A percentile compares a stretch with the other conserved stretches of the same genome.
Evolutionary conservation across 2,797 vertebrate species (phyloP).

Genomic region (Danio kyathit): DNA sequence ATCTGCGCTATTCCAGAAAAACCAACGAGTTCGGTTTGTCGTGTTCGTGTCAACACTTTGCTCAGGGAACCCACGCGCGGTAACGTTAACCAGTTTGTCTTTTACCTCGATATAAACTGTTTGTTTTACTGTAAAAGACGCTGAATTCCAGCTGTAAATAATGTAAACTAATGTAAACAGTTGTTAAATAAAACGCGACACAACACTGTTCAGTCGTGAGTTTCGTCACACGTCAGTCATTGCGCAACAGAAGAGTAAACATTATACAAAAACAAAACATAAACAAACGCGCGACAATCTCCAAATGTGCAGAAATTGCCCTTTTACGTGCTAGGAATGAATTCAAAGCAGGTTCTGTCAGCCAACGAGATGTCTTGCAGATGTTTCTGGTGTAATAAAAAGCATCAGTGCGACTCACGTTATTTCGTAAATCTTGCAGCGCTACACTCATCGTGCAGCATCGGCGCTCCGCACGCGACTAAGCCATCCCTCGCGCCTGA

Average conservation of each 20-base stretch:
- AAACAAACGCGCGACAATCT: constrained; percentile 5
- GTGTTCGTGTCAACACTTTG: background rate
- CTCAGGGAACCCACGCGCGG: background rate
- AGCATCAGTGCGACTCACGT: constrained; percentile 77
- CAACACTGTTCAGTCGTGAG: background rate
- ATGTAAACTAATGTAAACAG: background rate
- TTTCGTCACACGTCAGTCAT: constrained; percentile 8
- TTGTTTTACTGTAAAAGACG: background rate
- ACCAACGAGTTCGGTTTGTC: background rate
- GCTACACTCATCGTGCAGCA: constrained; percentile 91
- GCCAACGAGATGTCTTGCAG: background rate
- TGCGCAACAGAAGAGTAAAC: constrained; percentile 40
- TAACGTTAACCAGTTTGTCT: constrained; percentile 8
- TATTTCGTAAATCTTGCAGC: constrained; percentile 92
- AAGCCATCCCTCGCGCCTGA: constrained; percentile 60
- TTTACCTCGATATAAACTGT: background rate
- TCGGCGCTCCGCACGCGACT: constrained; percentile 53
- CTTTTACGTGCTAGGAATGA: background rate
- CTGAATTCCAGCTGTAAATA: background rate
- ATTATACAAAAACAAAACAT: background rate
- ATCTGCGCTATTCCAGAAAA: background rate
- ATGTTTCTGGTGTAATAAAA: constrained; percentile 6
- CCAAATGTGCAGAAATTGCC: constrained; percentile 9
- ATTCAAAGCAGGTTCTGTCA: background rate
- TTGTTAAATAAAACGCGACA: background rate